Evolutionary conservation across 2,888 invertebrate genomes (phyloP), one percentile per base, ranked within the genome.

Genomic region (Apantesis nais): DNA sequence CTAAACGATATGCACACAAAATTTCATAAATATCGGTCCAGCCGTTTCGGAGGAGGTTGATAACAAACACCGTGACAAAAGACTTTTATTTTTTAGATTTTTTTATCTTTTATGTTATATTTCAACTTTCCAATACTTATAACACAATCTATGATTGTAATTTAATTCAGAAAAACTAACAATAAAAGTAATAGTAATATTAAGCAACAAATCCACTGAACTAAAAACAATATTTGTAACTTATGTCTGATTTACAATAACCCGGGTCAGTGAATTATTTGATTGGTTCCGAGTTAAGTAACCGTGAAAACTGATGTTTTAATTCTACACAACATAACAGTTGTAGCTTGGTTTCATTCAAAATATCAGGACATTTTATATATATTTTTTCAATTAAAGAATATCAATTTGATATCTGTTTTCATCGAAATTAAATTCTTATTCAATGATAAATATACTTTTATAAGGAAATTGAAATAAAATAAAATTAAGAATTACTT

Each of bases 261-360:
- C 72, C 76, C 81, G 81, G 83, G 78, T 83, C 84, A 86, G 73
- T 84, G 84, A 75, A 70, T 85, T 81, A 80, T 81, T 83, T 86
- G 84, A 87, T 88, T 86, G 84, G 81, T 76, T 78, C 69, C 76
- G 74, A 69, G 83, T 73, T 84, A 83, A 88, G 81, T 84, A 81
- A 81, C 79, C 88, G 83, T 85, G 82, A 83, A 86, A 86, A 86
- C 83, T 81, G 79, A 78, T 79, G 76, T 82, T 81, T 82, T 78
- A 80, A 79, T 77, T 77, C 64, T 71, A 71, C 29, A 58, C 52
- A 39, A 61, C 68, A 58, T 55, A 67, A 14, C 14, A 39, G 11
- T 29, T 19, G 37, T 52, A 44, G 29, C 31, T 44, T 8, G 4
- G 0, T 44, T 64, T 22, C n/a, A 44, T 29, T 3, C 31, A 7